phyloP scores from a whole-genome alignment of 2,113 vertebrate genomes.

The Daubentonia madagascariensis region DNA sequence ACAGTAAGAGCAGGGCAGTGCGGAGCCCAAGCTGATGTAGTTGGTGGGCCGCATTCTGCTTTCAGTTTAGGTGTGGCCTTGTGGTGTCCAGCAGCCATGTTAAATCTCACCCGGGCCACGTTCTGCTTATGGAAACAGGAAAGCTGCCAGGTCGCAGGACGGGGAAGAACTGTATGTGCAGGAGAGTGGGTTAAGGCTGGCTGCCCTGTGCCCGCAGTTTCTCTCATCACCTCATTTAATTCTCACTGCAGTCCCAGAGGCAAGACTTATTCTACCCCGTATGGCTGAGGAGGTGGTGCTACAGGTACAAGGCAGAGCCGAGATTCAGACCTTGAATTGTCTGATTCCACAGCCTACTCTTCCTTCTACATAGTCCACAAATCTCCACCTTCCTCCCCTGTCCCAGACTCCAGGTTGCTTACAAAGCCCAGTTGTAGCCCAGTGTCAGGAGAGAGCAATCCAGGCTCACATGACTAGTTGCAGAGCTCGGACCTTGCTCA shows the following conservation, averaged over 20 bases:
- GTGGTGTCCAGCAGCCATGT: not conserved
- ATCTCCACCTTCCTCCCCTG: too few relatives aligned
- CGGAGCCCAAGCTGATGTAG: rapidly evolving
- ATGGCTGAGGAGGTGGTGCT: not conserved
- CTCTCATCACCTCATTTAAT: too few relatives aligned
- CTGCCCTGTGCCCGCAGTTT: not conserved
- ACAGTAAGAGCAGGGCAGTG: not conserved
- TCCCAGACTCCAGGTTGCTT: not conserved
- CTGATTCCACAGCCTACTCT: not conserved
- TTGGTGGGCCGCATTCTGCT: not conserved
- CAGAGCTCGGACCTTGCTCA: rapidly evolving
- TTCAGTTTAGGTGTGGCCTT: not conserved
- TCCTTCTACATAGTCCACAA: not conserved
- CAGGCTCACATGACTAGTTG: too few relatives aligned
- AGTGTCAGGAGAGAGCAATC: not conserved
- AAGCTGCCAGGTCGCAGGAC: not conserved
- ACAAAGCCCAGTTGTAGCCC: not conserved
- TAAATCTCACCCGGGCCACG: rapidly evolving
- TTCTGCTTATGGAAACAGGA: not conserved
- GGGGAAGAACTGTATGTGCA: rapidly evolving
- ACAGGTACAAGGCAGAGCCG: not conserved
- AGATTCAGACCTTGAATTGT: not conserved
- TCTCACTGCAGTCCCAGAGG: not conserved
- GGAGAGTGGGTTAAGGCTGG: not conserved
- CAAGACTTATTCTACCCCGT: not conserved